These are phyloP conservation scores for Microcaecilia unicolor DNA, from an alignment of 2,797 vertebrate species.

Conservation along the genomic window DNA sequence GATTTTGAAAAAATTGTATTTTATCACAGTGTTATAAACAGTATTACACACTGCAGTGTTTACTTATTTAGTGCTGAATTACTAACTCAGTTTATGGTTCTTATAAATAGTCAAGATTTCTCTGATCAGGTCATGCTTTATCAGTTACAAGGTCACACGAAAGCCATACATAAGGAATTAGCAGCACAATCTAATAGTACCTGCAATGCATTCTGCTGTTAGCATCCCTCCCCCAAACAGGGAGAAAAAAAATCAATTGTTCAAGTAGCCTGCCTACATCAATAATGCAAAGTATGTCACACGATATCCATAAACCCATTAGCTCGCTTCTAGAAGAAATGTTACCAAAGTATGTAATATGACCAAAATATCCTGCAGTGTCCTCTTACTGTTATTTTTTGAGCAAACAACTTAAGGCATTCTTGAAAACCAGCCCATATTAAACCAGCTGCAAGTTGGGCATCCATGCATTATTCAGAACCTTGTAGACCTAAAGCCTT, in stretches of 20 bases:
- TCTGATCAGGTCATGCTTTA: constrained; percentile 6
- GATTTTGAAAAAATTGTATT: too few species aligned
- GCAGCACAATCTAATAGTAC: constrained; percentile 1
- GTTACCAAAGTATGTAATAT: constrained; percentile 14
- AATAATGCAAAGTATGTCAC: constrained; percentile 36
- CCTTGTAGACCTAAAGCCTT: not conserved
- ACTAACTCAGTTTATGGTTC: too few species aligned
- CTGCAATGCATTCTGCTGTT: constrained; percentile 19
- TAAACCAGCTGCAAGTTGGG: constrained; percentile 1
- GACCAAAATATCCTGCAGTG: not conserved
- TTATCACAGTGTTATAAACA: too few species aligned
- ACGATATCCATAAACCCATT: constrained; percentile 36
- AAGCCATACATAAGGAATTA: constrained; percentile 4
- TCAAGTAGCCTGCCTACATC: constrained; percentile 25
- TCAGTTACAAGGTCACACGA: constrained; percentile 19
- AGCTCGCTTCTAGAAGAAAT: constrained; percentile 31
- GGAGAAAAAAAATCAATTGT: constrained; percentile 29
- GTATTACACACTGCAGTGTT: too few species aligned
- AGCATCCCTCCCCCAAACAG: constrained; percentile 7
- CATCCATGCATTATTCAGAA: not conserved
- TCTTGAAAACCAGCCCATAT: not conserved
- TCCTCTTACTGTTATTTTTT: not conserved
- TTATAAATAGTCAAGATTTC: too few species aligned
- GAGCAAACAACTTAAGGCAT: not conserved
- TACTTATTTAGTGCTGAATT: too few species aligned